Base-by-base conservation (phyloP, 2,797 vertebrate genomes). In the Clarias laeviceps region DNA sequence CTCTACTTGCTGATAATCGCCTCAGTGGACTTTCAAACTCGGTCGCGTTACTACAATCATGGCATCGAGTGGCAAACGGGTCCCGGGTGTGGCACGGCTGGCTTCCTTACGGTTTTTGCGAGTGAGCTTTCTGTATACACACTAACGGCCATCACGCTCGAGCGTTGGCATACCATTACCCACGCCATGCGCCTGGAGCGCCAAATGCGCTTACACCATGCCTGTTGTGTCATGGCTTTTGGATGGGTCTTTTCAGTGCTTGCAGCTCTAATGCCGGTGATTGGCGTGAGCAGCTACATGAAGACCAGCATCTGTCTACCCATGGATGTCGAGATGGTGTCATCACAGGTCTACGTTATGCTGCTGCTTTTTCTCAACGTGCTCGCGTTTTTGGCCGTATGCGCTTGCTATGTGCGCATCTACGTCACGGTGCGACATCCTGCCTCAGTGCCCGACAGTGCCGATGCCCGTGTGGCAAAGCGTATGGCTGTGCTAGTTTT, bases 241-340 rank as follows among this genome's bases (percentile, higher is more conserved):
- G 98, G 97, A 32, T 99, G 98, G 98, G 65, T 95, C 66, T 97
- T 99, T 82, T 96, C 98, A 50, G 93, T 94, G 20, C 68, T 95
- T 0, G 94, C 94, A 0, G 98, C 97, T 0, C 86, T 98, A 83
- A 93, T 99, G 69, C 98, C 98, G 64, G 94, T 96, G 3, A 86
- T 97, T 0, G 97, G 97, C 32, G 92, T 99, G 92, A 99, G 98
- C 94, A 98, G 97, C 93, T 99, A 99, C 89, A 94, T 95, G 91
- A 99, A 99, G 93, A 98, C 98, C 89, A 99, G 98, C 90, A 98
- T 99, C 93, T 99, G 98, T 84, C 94, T 99, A n/a, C 98, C 98
- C 4, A 99, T 99, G 98, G 97, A 99, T 27, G 96, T 99, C 77
- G 97, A 97, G 86, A 95, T 93, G 0, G 84, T 89, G 0, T 64